Conservation (phyloP, 2,797 vertebrate species). For the Cheirogaleus major region DNA sequence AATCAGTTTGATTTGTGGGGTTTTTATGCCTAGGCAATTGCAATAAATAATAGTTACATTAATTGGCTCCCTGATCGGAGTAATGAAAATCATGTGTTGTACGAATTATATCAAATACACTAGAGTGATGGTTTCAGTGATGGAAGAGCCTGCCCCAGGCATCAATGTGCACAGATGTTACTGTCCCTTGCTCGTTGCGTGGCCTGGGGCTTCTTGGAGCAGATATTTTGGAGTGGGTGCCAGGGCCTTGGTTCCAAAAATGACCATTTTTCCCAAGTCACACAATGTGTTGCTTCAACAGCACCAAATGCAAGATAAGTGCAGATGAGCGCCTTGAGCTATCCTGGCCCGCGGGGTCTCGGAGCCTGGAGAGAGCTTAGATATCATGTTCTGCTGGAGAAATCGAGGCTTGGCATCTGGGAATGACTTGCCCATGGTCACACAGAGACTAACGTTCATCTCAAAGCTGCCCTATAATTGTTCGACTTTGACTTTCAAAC, state of each 20-base stretch:
- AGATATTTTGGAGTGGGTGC: not conserved
- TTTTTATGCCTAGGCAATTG: not conserved
- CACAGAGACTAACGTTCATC: not conserved
- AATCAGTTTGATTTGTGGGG: not conserved
- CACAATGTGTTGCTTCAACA: not conserved
- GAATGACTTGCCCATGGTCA: not conserved
- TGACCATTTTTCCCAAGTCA: not conserved
- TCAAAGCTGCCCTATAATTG: not conserved
- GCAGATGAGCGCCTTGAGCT: rapidly evolving
- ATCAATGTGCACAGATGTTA: not conserved
- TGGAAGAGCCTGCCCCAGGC: not conserved
- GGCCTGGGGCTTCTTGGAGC: not conserved
- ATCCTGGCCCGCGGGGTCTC: rapidly evolving
- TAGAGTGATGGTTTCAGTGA: not conserved
- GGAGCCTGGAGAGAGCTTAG: not conserved
- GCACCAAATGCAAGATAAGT: not conserved
- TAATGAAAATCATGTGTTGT: not conserved
- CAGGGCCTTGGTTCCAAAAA: not conserved
- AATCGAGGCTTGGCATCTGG: not conserved
- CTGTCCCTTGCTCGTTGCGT: not conserved
- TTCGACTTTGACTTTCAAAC: not conserved
- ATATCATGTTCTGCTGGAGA: not conserved
- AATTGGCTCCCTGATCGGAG: not conserved
- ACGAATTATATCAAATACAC: not conserved
- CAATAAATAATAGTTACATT: not conserved